These are phyloP conservation scores for Petrosia ficiformis DNA, from an alignment of 37 sponge, comb jelly and placozoan genomes.

Conservation along the genomic window DNA sequence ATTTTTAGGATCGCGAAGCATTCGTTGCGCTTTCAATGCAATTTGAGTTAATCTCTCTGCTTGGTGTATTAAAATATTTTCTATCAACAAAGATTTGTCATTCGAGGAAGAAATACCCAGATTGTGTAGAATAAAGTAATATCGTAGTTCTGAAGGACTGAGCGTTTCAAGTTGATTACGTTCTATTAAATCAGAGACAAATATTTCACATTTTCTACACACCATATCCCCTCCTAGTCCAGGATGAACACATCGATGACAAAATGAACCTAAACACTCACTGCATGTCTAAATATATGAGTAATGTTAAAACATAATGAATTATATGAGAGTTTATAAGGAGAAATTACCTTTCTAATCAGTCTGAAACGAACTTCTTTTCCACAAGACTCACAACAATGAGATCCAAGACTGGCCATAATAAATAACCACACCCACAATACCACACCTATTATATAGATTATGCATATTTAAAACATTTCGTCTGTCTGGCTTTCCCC, in stretches of 20 bases:
- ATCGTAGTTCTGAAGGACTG: slow-evolving; percentile 7
- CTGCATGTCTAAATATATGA: neutral
- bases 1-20: neutral
- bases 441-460: too few relatives aligned
- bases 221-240: neutral
- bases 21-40: slow-evolving; percentile 23
- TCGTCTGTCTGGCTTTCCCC: too few relatives aligned
- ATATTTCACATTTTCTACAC: slow-evolving; percentile 23
- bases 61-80: slow-evolving; percentile 31
- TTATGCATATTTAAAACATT: too few relatives aligned
- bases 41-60: slow-evolving; percentile 23
- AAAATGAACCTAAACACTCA: neutral
- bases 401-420: too few relatives aligned
- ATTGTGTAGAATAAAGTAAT: neutral
- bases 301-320: neutral
- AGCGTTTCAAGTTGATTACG: slow-evolving; percentile 19
- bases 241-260: neutral
- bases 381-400: too few relatives aligned
- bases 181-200: slow-evolving; percentile 27
- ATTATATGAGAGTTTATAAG: too few relatives aligned
- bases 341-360: too few relatives aligned
- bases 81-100: slow-evolving; percentile 6
- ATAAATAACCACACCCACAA: too few relatives aligned
- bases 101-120: slow-evolving; percentile 4
- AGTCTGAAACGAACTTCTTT: too few relatives aligned